These are phyloP conservation scores for Rhinolophus ferrumequinum DNA, from an alignment of 2,113 vertebrate genomes.

Conservation along the genomic window DNA sequence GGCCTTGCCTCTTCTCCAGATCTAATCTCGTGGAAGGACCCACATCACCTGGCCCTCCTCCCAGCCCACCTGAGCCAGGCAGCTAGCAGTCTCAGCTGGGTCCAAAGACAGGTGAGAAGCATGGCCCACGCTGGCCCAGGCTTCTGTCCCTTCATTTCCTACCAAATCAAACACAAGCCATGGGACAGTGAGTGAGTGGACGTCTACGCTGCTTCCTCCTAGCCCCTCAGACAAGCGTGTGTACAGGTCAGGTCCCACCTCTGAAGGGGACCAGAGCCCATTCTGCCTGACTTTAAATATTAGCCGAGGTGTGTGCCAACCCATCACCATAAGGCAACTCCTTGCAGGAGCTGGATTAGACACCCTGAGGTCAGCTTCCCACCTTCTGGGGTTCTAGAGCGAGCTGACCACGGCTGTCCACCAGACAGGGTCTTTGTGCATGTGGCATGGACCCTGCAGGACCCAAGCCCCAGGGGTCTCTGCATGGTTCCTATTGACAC, in stretches of 20 bases:
- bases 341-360: accelerated
- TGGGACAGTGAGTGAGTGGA: accelerated
- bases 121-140: accelerated
- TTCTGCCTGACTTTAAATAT: accelerated
- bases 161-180: accelerated
- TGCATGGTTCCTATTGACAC: background rate
- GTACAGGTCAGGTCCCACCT: accelerated
- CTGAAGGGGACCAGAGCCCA: too few relatives aligned
- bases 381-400: background rate
- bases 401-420: background rate
- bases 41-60: too few relatives aligned
- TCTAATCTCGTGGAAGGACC: accelerated
- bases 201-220: accelerated
- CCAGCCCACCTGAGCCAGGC: background rate
- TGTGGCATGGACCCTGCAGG: accelerated
- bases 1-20: background rate
- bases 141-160: background rate
- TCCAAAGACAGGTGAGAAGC: background rate
- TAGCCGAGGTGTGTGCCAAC: too few relatives aligned
- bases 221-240: accelerated
- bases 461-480: too few relatives aligned
- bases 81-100: background rate
- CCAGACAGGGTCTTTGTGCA: accelerated
- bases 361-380: accelerated
- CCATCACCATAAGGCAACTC: accelerated